These are phyloP conservation scores for Pao palembangensis DNA, from an alignment of 2,113 vertebrate genomes.

Conservation along the genomic window DNA sequence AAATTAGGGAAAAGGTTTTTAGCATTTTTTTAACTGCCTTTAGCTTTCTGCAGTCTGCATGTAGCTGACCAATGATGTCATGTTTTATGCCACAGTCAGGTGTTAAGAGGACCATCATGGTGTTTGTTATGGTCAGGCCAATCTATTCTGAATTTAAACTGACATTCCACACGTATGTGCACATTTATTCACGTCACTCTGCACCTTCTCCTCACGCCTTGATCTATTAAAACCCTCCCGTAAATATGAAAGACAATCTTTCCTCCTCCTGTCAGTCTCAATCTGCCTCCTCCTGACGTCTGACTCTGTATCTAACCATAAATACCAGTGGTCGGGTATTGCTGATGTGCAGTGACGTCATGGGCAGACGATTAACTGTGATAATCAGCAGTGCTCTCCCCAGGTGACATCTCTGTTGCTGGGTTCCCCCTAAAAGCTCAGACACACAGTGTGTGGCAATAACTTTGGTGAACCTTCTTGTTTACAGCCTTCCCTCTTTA, in stretches of 20 bases:
- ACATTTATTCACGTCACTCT: background rate
- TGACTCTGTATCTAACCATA: conserved; percentile 37
- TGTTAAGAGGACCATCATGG: conserved; percentile 28
- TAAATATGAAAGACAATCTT: conserved; percentile 30
- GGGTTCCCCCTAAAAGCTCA: conserved; percentile 69
- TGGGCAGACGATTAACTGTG: conserved; percentile 27
- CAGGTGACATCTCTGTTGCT: conserved; percentile 55
- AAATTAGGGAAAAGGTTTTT: conserved; percentile 24
- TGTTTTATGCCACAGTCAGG: conserved; percentile 24
- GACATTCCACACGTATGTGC: conserved; percentile 4
- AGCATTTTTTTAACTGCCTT: conserved; percentile 24
- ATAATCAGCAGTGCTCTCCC: conserved; percentile 56
- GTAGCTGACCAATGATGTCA: conserved; percentile 39
- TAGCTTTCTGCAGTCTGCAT: conserved; percentile 30
- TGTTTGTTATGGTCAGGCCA: conserved; percentile 32
- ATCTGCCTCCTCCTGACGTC: conserved; percentile 25
- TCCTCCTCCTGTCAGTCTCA: conserved; percentile 48
- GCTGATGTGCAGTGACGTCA: conserved; percentile 53
- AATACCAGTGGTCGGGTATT: conserved; percentile 63
- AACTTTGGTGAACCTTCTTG: conserved; percentile 4
- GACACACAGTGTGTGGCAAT: conserved; percentile 34
- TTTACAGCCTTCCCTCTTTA: too few species aligned
- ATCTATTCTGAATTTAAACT: conserved; percentile 10
- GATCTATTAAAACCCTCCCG: conserved; percentile 24
- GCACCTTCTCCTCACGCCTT: too few species aligned